Evolutionary conservation across 1,140 invertebrate species (phyloP), one percentile per base, ranked within the genome.

Genomic region (Drosophila gunungcola): DNA sequence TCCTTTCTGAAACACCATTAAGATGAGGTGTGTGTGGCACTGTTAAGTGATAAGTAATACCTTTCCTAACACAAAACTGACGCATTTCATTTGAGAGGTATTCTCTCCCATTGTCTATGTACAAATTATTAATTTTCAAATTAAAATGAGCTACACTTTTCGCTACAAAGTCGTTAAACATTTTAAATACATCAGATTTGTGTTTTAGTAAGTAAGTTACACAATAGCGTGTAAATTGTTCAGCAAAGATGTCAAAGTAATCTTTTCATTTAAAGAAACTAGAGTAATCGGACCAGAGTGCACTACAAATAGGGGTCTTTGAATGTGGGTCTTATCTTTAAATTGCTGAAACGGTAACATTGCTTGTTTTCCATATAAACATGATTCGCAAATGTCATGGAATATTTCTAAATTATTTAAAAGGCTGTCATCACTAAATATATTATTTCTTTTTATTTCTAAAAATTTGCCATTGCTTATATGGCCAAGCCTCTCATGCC

Each of bases 241-340:
- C 92, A 49, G 92, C 61, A 86, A 91, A 91, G 39, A 74, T 61
- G 2, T 92, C 79, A 80, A 91, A 92, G 72, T 92, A 92, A 54
- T 92, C 72, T 91, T 91, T 21, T 84, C 73, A 67, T 92, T 69
- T 86, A 21, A 1, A 21, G 16, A 21, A 21, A 21, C 16, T 21
- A 1, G 16, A 21, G 16, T 21, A 21, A 21, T 21, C 16, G 16
- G 16, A 21, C 16, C 16, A 21, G 16, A 21, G 16, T 21, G 16
- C 16, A 21, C 16, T 21, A 21, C 16, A 21, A 21, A 21, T 21
- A 21, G 16, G 16, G 16, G 16, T 21, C 1, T 21, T 21, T 21
- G 16, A 21, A 21, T 21, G 16, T 21, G 16, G 16, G 16, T 21
- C 16, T 21, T 21, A 21, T 21, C n/a, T n/a, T n/a, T n/a, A n/a